Conservation (phyloP, 2,113 vertebrate genomes). For the Xenopus laevis region DNA sequence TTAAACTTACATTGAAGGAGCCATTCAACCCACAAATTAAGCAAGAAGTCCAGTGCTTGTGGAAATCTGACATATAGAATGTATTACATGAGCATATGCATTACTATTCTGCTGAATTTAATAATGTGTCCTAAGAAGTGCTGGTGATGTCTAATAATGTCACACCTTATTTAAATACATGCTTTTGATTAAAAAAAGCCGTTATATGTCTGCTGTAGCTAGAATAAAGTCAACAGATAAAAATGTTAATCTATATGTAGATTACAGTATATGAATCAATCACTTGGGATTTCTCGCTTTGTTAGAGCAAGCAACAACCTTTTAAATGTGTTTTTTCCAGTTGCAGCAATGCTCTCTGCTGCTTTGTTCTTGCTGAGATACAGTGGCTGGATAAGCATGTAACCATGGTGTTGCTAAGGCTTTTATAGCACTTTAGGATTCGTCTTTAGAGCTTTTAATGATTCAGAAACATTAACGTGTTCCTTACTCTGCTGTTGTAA, state of each 20-base stretch:
- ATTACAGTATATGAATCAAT: constrained; percentile 9
- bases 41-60: too few relatives aligned
- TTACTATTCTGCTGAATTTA: too few relatives aligned
- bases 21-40: too few relatives aligned
- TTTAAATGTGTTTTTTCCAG: neutral
- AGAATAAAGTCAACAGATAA: neutral
- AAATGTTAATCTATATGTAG: neutral
- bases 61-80: too few relatives aligned
- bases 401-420: constrained; percentile 37
- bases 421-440: constrained; percentile 19
- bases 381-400: constrained; percentile 19
- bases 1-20: too few relatives aligned
- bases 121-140: too few relatives aligned
- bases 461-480: constrained; percentile 25
- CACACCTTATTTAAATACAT: too few relatives aligned
- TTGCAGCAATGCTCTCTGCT: constrained; percentile 3
- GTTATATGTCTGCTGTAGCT: too few relatives aligned
- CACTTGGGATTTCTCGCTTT: constrained; percentile 24
- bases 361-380: constrained; percentile 31
- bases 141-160: too few relatives aligned
- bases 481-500: neutral
- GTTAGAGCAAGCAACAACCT: constrained; percentile 1
- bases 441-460: constrained; percentile 15
- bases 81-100: too few relatives aligned
- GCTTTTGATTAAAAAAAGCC: too few relatives aligned